Conservation (phyloP, 2,113 vertebrate genomes). For the Phainopepla nitens region DNA sequence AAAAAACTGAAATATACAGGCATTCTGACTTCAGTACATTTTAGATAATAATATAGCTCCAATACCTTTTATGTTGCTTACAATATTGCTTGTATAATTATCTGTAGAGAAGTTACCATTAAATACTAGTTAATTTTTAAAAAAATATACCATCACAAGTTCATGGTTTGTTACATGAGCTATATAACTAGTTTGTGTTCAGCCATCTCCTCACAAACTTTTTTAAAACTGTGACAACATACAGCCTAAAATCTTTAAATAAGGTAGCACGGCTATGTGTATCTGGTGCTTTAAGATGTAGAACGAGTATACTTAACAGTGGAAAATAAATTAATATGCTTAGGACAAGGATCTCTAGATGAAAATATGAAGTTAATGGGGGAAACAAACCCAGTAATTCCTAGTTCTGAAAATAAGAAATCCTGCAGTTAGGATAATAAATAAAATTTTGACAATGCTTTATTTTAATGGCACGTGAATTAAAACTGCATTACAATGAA, state of each 20-base stretch:
- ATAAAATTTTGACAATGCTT: slow-evolving; percentile 71
- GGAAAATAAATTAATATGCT: not conserved
- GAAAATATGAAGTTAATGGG: not conserved
- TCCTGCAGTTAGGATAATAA: slow-evolving; percentile 64
- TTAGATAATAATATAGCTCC: not conserved
- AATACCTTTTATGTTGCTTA: not conserved
- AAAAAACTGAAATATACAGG: not conserved
- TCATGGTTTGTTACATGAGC: not conserved
- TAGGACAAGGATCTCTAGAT: not conserved
- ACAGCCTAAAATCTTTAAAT: not conserved
- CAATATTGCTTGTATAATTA: not conserved
- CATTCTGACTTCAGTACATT: not conserved
- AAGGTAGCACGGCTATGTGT: not conserved
- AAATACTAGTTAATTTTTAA: not conserved
- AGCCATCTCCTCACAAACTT: not conserved
- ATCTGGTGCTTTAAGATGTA: not conserved
- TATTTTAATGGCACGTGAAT: slow-evolving; percentile 73
- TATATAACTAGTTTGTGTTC: not conserved
- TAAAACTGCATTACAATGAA: slow-evolving; percentile 77
- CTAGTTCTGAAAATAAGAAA: slow-evolving; percentile 59
- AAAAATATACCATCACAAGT: accelerated
- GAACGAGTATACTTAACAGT: not conserved
- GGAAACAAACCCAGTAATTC: slow-evolving; percentile 4
- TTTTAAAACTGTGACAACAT: not conserved
- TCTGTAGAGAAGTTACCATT: not conserved